A percentile compares a stretch with the other conserved stretches of the same genome.
Conservation (phyloP, 1,140 invertebrate genomes). For the Drosophila asahinai region DNA sequence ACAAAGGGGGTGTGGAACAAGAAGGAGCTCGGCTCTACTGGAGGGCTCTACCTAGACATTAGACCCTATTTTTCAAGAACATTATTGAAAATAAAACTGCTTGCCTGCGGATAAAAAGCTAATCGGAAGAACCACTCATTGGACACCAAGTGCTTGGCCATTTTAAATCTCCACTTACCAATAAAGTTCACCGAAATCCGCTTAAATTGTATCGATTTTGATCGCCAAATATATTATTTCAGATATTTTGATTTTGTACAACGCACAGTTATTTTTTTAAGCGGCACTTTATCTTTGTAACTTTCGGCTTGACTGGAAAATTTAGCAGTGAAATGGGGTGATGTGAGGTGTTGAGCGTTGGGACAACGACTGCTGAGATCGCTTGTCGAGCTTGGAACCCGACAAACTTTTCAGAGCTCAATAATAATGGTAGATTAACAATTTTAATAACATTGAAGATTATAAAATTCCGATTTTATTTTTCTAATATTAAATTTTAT, state of each 20-base stretch:
- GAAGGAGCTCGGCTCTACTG: no score
- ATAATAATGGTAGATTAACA: no score
- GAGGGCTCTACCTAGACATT: no score
- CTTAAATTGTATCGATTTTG: neutral
- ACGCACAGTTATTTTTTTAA: conserved; percentile 8
- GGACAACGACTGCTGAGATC: conserved; percentile 24
- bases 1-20: no score
- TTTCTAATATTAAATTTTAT: no score
- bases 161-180: conserved; percentile 7
- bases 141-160: neutral
- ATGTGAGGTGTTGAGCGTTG: conserved; percentile 25
- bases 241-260: conserved; percentile 3
- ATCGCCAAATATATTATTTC: neutral
- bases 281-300: conserved; percentile 14
- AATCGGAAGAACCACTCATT: no score
- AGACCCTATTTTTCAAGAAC: no score
- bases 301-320: conserved; percentile 29
- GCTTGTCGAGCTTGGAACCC: neutral
- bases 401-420: no score
- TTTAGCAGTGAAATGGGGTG: conserved; percentile 21
- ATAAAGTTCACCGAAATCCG: neutral
- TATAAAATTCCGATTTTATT: no score
- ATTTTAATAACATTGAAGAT: no score
- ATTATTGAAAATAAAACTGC: no score
- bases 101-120: no score